phyloP scores from a whole-genome alignment of 2,113 vertebrate species.

The Nanorana parkeri region DNA sequence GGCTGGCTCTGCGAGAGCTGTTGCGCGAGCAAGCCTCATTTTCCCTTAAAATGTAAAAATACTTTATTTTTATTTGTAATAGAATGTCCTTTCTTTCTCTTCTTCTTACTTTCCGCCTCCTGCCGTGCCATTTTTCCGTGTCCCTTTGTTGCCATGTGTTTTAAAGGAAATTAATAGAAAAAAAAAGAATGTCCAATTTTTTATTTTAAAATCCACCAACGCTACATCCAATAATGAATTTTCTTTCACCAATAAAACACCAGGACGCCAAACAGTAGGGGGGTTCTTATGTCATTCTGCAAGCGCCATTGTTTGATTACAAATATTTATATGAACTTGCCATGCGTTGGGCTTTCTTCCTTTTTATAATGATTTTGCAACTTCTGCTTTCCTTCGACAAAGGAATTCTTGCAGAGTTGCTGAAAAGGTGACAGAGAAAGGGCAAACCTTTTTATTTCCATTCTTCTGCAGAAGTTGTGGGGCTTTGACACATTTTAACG shows the following conservation, averaged over 20 bases:
- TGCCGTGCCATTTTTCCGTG: constrained; percentile 66
- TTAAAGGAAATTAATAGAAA: constrained; percentile 68
- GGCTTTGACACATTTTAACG: constrained; percentile 52
- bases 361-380: constrained; percentile 66
- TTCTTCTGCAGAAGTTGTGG: constrained; percentile 50
- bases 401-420: constrained; percentile 59
- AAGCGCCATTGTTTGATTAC: constrained; percentile 66
- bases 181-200: constrained; percentile 67
- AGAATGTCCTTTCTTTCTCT: constrained; percentile 71
- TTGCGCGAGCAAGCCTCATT: constrained; percentile 76
- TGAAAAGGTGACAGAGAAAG: constrained; percentile 63
- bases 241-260: constrained; percentile 66
- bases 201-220: constrained; percentile 72
- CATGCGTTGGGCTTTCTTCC: constrained; percentile 56
- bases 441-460: constrained; percentile 57
- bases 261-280: constrained; percentile 66
- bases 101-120: constrained; percentile 67
- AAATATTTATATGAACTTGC: constrained; percentile 61
- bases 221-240: constrained; percentile 66
- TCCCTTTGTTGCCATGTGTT: constrained; percentile 63
- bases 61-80: constrained; percentile 81
- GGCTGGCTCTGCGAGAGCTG: constrained; percentile 71
- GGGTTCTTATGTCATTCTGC: constrained; percentile 63
- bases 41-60: constrained; percentile 77
- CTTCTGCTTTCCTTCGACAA: constrained; percentile 66